Base-by-base conservation (phyloP, 2,888 invertebrate genomes). In the Graphium colonna region DNA sequence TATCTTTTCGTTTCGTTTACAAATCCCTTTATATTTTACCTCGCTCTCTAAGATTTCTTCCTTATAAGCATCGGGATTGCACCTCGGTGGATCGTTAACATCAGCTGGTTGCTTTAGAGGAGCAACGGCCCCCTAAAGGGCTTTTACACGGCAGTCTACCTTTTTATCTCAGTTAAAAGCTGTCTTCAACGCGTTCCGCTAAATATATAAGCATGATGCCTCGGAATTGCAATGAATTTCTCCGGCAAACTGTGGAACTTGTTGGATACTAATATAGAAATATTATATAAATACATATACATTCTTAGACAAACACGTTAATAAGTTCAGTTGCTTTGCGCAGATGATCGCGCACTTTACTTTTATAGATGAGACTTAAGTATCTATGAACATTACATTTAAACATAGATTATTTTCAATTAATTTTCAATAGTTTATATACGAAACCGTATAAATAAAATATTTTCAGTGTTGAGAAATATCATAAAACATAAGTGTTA, bases 71-170 rank as follows among this genome's bases (percentile, higher is more conserved):
- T 52, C 46, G 50, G 57, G 60, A 68, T 61, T 53, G 65, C 55
- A 56, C 68, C 65, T 62, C 43, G n/a, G 67, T 51, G 69, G 49
- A 60, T 56, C 59, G 62, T 68, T 69, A 64, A 55, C 63, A 64
- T 67, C 64, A 64, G 58, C 59, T 60, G 57, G 58, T 58, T 58
- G 57, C 56, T 60, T 55, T 52, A 43, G 42, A 58, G 67, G 67
- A 70, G 61, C 62, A 65, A 71, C 60, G 49, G 62, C 49, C 60
- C 69, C 67, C 69, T 44, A 45, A 58, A 62, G 70, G 63, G 61
- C 62, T 63, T 63, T 71, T 67, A 67, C 56, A 59, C 56, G 56
- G 59, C 62, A 52, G 39, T 63, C 56, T 63, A 60, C 65, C 62
- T 62, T 61, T 68, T 63, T 67, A 66, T 63, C 62, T 60, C 60